Evolutionary conservation across 2,888 invertebrate species (phyloP), one percentile per base, ranked within the genome.

Genomic region (Monoplex corrugatus): DNA sequence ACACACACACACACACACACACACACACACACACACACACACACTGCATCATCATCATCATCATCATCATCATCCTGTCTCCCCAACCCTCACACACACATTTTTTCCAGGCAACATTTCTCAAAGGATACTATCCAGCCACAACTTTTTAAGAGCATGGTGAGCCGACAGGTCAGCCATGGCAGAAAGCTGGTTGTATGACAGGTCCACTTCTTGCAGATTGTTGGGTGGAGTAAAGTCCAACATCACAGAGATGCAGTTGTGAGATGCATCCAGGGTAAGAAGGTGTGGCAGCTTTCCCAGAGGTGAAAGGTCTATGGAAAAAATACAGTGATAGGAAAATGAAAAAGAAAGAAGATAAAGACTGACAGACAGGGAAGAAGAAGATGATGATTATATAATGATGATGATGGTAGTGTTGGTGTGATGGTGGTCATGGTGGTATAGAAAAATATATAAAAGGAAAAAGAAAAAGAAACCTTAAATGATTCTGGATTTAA

Each of bases 201-300:
- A 95, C 84, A 95, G 91, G 90, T 96, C 94, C 6, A 95, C 96
- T 86, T 93, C 93, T 89, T 94, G 94, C 75, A 96, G 93, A 88
- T 95, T 96, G 83, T 92, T 91, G 28, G 95, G 95, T 19, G 95
- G 95, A 43, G 90, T 90, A 89, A 96, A 95, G 89, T 95, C 95
- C 82, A 96, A 92, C 43, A 95, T 91, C n/a, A 91, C 92, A 0
- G 93, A 91, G 83, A 96, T 92, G 87, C 94, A 93, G 92, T 96
- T 96, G 92, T 96, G 95, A 8, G 96, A 96, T 16, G 93, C 95
- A 93, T 95, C 95, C 75, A 96, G 91, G 45, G 95, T 93, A 75
- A 96, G 91, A 80, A 96, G 92, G 90, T 94, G 91, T 16, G 93
- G 93, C 86, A 96, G 92, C 72, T 93, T 92, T 68, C 95, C 92